phyloP scores from a whole-genome alignment of 2,113 vertebrate genomes.

The Petroica traversi region DNA sequence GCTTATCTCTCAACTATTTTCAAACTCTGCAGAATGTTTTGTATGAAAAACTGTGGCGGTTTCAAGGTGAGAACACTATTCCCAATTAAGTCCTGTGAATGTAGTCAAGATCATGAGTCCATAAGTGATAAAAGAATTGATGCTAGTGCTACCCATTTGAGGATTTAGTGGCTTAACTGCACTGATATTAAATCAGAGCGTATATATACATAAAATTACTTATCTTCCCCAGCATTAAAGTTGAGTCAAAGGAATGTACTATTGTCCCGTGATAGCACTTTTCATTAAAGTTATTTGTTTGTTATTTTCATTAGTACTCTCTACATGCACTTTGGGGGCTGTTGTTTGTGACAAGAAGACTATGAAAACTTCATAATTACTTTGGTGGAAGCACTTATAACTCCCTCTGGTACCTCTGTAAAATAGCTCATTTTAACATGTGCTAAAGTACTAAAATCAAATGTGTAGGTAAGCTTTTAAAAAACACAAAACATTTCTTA shows the following conservation, averaged over 20 bases:
- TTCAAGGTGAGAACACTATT: background rate
- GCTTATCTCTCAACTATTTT: background rate
- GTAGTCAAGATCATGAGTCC: background rate
- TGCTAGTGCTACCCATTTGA: background rate
- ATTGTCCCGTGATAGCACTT: background rate
- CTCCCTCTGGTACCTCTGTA: background rate
- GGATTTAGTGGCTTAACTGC: background rate
- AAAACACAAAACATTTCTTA: background rate
- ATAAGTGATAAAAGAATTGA: background rate
- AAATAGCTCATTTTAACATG: background rate
- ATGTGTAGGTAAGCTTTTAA: background rate
- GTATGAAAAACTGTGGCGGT: background rate
- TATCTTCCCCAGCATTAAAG: background rate
- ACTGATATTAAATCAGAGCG: background rate
- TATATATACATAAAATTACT: background rate
- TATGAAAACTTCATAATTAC: background rate
- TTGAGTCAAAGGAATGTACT: background rate
- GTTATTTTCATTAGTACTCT: background rate
- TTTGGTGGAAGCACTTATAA: background rate
- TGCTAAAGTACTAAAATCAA: background rate
- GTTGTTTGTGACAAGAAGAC: background rate
- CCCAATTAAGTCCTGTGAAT: background rate
- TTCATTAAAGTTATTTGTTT: background rate
- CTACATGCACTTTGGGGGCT: background rate
- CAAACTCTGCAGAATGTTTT: background rate